Evolutionary conservation across 2,113 vertebrate species (phyloP).

Genomic region (Scatophagus argus): DNA sequence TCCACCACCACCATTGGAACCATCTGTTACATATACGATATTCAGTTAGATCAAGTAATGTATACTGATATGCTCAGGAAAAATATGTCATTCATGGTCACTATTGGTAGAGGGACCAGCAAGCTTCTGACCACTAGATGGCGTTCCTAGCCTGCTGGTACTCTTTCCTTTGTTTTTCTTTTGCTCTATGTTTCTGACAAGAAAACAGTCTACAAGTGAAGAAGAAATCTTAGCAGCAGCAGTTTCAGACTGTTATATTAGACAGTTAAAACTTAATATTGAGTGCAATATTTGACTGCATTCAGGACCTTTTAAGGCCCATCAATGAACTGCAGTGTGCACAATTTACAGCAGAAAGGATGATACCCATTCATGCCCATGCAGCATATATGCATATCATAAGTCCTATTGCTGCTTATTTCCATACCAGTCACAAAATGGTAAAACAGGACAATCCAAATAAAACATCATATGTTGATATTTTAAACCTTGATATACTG

Average conservation of each 20-base stretch:
- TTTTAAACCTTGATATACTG: neutral
- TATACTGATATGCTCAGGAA: conserved; percentile 3
- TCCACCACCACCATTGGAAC: neutral
- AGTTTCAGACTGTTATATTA: neutral
- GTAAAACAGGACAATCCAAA: neutral
- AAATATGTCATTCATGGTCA: neutral
- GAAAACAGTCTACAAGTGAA: neutral
- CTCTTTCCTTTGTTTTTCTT: neutral
- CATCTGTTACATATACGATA: conserved; percentile 12
- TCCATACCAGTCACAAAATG: neutral
- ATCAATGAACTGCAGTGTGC: conserved; percentile 14
- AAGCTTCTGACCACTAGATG: conserved; percentile 60
- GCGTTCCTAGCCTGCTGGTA: conserved; percentile 25
- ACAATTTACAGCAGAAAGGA: conserved; percentile 12
- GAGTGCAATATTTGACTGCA: neutral
- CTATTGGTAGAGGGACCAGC: neutral
- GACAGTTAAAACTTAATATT: neutral
- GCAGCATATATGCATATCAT: neutral
- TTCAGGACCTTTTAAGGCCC: neutral
- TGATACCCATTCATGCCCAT: neutral
- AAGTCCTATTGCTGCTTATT: neutral
- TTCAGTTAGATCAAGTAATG: neutral
- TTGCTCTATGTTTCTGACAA: neutral
- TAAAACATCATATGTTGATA: neutral
- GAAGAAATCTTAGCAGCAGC: neutral